Percentiles rank a stretch among this genome's conserved stretches.
phyloP scores from a whole-genome alignment of 2,797 vertebrate species.

The Girardinus metallicus region DNA sequence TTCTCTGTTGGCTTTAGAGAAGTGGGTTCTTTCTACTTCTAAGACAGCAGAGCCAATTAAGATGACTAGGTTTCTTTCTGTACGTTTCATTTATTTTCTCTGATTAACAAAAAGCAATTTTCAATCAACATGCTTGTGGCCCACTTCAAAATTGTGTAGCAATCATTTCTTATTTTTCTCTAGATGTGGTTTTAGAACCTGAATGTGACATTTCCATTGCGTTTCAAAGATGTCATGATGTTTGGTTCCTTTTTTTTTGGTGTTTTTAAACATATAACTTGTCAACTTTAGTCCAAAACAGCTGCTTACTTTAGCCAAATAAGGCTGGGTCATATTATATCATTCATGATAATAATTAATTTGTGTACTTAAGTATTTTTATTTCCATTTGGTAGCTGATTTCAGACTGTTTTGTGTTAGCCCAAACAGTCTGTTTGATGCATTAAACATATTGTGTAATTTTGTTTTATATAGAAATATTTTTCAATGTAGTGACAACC shows the following conservation, averaged over 20 bases:
- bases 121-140: neutral
- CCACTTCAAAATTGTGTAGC: neutral
- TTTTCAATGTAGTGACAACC: no score
- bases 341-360: no score
- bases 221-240: neutral
- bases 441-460: no score
- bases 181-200: neutral
- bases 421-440: no score
- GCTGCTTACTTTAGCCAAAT: neutral
- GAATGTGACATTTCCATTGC: neutral
- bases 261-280: neutral
- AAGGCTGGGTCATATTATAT: no score
- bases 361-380: no score
- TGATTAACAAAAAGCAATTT: neutral
- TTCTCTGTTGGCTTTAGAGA: constrained; percentile 5
- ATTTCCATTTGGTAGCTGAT: no score
- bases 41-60: constrained; percentile 14
- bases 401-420: no score
- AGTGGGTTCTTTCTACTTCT: neutral
- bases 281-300: neutral
- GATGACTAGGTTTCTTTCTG: constrained; percentile 20
- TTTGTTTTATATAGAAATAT: no score
- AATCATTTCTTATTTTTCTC: neutral
- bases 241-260: neutral
- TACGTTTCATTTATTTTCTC: neutral